Conservation (phyloP, 1,140 invertebrate species). For the Drosophila tristis region DNA sequence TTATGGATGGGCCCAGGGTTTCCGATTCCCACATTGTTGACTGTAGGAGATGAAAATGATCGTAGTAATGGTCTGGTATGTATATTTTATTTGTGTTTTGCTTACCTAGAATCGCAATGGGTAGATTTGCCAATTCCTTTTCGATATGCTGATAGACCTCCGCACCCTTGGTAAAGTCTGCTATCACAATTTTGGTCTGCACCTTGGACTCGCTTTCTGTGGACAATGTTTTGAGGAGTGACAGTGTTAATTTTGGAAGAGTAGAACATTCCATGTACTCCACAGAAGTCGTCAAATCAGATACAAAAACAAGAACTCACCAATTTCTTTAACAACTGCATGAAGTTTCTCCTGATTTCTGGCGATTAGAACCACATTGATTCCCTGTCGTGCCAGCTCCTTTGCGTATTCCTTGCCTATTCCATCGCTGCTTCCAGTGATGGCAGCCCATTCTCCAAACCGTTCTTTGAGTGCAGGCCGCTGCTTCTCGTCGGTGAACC, state of each 20-base stretch:
- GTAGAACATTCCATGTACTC: too few relatives aligned
- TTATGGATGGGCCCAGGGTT: conserved; percentile 92
- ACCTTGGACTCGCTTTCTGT: conserved; percentile 85
- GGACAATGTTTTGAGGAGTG: too few relatives aligned
- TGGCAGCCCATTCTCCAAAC: conserved; percentile 84
- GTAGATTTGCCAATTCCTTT: conserved; percentile 88
- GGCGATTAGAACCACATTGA: conserved; percentile 94
- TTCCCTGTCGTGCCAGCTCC: conserved; percentile 90
- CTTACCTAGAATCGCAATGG: conserved; percentile 92
- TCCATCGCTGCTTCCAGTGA: conserved; percentile 97
- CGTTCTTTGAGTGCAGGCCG: conserved; percentile 45
- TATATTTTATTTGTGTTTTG: background rate
- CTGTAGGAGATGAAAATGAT: conserved; percentile 85
- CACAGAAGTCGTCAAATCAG: too few relatives aligned
- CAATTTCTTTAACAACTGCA: conserved; percentile 90
- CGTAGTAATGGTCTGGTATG: background rate
- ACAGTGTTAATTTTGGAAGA: too few relatives aligned
- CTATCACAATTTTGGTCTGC: conserved; percentile 89
- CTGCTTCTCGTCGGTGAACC: background rate
- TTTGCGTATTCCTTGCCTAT: conserved; percentile 95
- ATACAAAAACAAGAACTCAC: conserved; percentile 78
- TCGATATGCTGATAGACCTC: conserved; percentile 89
- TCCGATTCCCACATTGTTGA: conserved; percentile 95
- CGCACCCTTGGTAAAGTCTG: conserved; percentile 91
- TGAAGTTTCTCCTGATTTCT: conserved; percentile 90